These are phyloP conservation scores for Saguinus midas DNA, from an alignment of 2,113 vertebrate species.

Conservation along the genomic window DNA sequence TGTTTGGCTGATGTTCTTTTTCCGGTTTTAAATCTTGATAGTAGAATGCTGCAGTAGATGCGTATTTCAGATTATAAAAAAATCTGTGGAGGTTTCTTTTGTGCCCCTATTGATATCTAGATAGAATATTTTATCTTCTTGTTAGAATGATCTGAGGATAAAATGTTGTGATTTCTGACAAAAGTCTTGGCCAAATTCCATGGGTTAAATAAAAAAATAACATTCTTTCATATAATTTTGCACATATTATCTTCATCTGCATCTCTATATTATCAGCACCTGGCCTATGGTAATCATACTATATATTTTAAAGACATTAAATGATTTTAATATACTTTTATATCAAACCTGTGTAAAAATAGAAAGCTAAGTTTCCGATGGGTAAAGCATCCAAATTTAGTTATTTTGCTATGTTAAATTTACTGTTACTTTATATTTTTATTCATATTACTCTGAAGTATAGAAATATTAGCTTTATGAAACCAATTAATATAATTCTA, in stretches of 20 bases:
- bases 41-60: not conserved
- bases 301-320: not conserved
- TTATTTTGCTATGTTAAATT: not conserved
- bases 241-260: not conserved
- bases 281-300: not conserved
- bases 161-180: not conserved
- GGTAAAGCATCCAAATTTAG: not conserved
- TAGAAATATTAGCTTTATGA: not conserved
- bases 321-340: not conserved
- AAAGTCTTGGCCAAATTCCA: not conserved
- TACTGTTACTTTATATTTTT: not conserved
- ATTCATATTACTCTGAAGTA: not conserved
- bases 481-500: not conserved
- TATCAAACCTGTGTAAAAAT: not conserved
- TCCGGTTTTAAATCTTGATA: not conserved
- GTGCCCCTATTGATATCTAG: not conserved
- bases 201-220: not conserved
- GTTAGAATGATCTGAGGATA: not conserved
- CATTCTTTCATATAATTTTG: not conserved
- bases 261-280: not conserved
- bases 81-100: not conserved
- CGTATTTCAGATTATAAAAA: not conserved
- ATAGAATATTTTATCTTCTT: not conserved
- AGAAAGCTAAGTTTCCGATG: not conserved
- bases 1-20: not conserved